Conservation (phyloP, 2,888 invertebrate genomes). For the Hydropsyche betteni region DNA sequence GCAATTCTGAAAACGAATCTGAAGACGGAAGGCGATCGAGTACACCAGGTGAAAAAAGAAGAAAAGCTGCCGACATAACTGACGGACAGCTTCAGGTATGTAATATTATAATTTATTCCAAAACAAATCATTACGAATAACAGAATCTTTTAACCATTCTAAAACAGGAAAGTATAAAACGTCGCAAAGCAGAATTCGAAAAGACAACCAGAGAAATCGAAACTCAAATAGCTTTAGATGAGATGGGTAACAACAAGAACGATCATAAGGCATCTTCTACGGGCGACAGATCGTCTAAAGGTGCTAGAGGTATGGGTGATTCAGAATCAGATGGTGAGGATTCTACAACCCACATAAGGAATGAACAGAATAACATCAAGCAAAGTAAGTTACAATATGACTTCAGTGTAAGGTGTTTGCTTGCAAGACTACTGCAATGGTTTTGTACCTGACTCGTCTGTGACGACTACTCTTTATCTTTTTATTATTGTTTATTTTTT, state of each 20-base stretch:
- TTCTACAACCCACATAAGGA: slow-evolving; percentile 54
- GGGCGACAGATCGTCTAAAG: slow-evolving; percentile 54
- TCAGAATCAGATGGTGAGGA: slow-evolving; percentile 51
- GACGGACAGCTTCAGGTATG: slow-evolving; percentile 80
- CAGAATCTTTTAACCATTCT: slow-evolving; percentile 38
- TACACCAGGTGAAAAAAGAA: slow-evolving; percentile 54
- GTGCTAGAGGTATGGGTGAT: slow-evolving; percentile 53
- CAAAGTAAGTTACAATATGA: slow-evolving; percentile 51
- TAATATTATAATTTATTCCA: not conserved
- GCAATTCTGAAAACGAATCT: slow-evolving; percentile 65
- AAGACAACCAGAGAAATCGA: slow-evolving; percentile 82
- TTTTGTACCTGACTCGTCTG: slow-evolving; percentile 30
- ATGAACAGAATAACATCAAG: slow-evolving; percentile 49
- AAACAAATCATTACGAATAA: not conserved
- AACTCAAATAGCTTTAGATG: slow-evolving; percentile 59
- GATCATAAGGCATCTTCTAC: slow-evolving; percentile 53
- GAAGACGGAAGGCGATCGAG: slow-evolving; percentile 53
- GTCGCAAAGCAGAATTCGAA: slow-evolving; percentile 74
- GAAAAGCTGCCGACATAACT: slow-evolving; percentile 65
- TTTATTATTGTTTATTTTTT: not conserved
- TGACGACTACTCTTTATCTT: slow-evolving; percentile 3
- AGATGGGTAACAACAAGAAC: slow-evolving; percentile 54
- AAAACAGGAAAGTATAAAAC: slow-evolving; percentile 69
- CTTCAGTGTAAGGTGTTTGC: slow-evolving; percentile 42
- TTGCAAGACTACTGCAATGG: slow-evolving; percentile 37